Percentiles rank a stretch among this genome's conserved stretches.
Evolutionary conservation across 92 coral and sea anemone genomes (phyloP).

Genomic region (Heliopora coerulea): DNA sequence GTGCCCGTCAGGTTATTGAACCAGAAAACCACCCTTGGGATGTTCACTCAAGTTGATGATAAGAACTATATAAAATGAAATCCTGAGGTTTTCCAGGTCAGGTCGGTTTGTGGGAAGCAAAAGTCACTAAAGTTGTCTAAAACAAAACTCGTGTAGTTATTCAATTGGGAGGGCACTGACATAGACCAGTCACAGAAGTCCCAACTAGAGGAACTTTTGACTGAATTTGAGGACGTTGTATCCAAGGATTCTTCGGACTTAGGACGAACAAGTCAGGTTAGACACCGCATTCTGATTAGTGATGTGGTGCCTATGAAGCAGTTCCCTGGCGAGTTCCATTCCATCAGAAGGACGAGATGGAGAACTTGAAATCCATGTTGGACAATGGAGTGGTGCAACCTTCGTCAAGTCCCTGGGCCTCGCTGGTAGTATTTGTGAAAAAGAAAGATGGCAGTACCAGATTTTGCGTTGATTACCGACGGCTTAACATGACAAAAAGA

Average conservation of each 20-base stretch:
- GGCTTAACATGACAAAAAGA: constrained; percentile 43
- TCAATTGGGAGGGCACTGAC: constrained; percentile 12
- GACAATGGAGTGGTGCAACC: constrained; percentile 12
- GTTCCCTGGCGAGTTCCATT: constrained; percentile 12
- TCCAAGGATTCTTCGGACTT: too few species aligned
- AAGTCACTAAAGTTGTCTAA: not conserved
- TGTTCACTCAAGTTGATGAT: not conserved
- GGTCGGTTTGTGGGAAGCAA: constrained; percentile 9
- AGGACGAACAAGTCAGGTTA: too few species aligned
- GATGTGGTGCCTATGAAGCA: not conserved
- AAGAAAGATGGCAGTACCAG: constrained; percentile 46
- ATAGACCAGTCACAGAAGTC: not conserved
- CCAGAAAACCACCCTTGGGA: constrained; percentile 35
- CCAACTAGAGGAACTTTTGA: not conserved
- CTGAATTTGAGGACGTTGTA: constrained; percentile 40
- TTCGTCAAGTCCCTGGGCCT: constrained; percentile 42
- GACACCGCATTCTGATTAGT: constrained; percentile 17
- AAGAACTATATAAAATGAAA: not conserved
- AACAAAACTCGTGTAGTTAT: too few species aligned
- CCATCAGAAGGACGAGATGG: constrained; percentile 24
- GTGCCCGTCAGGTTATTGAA: constrained; percentile 51
- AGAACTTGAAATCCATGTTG: constrained; percentile 26
- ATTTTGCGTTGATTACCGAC: constrained; percentile 45
- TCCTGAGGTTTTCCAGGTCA: constrained; percentile 14
- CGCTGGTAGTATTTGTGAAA: constrained; percentile 42